phyloP scores from a whole-genome alignment of 1,140 invertebrate genomes.

The Formica selysi region DNA sequence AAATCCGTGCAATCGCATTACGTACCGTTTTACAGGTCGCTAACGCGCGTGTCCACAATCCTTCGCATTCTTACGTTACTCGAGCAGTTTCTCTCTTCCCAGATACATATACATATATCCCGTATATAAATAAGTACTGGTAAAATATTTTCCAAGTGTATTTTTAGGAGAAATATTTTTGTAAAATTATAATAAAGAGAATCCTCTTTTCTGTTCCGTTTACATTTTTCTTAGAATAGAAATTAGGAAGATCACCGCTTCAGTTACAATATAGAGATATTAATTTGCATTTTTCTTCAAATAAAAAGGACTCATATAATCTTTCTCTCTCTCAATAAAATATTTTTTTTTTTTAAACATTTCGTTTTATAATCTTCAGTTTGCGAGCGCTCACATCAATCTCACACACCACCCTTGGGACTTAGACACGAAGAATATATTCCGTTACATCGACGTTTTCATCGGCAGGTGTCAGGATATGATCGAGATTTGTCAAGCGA shows the following conservation, averaged over 20 bases:
- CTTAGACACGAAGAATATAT: conserved; percentile 92
- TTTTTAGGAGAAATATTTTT: background rate
- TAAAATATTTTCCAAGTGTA: background rate
- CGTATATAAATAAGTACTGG: background rate
- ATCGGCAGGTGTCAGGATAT: conserved; percentile 94
- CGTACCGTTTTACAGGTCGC: conserved; percentile 46
- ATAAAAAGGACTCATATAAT: no score
- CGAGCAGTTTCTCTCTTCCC: background rate
- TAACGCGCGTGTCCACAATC: conserved; percentile 9
- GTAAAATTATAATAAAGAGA: background rate
- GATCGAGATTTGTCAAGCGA: conserved; percentile 93
- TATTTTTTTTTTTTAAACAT: conserved; percentile 21
- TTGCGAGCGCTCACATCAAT: conserved; percentile 82
- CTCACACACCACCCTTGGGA: conserved; percentile 88
- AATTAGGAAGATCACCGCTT: background rate
- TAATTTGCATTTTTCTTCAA: background rate
- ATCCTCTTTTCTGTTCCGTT: background rate
- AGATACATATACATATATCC: background rate
- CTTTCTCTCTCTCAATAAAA: background rate
- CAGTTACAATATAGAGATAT: background rate
- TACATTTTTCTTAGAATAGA: background rate
- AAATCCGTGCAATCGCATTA: conserved; percentile 53
- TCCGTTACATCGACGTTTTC: conserved; percentile 95
- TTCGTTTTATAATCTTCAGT: conserved; percentile 69
- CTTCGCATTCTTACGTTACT: background rate